These are phyloP conservation scores for Smithornis capensis DNA, from an alignment of 2,113 vertebrate species.

Conservation along the genomic window DNA sequence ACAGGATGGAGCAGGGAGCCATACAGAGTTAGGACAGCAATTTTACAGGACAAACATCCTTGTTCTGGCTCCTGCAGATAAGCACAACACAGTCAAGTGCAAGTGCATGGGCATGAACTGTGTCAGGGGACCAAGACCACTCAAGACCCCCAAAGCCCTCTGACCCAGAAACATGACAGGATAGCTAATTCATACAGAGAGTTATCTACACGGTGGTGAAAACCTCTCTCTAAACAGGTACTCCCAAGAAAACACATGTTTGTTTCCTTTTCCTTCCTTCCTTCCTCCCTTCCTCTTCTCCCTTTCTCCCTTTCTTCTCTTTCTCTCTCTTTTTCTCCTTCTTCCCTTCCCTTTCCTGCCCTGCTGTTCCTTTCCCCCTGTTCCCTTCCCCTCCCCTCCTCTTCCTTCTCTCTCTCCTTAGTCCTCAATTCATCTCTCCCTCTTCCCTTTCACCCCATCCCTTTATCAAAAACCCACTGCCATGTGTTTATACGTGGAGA, in stretches of 20 bases:
- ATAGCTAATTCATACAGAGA: neutral
- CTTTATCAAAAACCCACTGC: neutral
- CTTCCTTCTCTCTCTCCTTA: neutral
- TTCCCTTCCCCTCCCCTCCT: neutral
- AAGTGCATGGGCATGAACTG: neutral
- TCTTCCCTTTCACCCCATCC: neutral
- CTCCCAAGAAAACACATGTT: too few species aligned
- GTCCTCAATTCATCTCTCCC: neutral
- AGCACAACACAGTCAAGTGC: neutral
- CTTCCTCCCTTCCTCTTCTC: neutral
- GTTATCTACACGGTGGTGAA: neutral
- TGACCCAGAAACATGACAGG: neutral
- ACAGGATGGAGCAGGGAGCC: neutral
- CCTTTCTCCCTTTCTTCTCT: neutral
- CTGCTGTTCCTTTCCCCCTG: too few species aligned
- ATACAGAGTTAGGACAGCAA: neutral
- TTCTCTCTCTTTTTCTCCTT: neutral
- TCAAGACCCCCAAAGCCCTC: neutral
- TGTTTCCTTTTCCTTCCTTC: neutral
- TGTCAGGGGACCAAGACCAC: neutral
- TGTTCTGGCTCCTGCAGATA: neutral
- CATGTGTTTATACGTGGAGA: neutral
- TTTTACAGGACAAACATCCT: neutral
- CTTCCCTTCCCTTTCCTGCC: too few species aligned
- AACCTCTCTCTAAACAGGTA: neutral